Percentiles rank a stretch among this genome's conserved stretches.
Evolutionary conservation across 2,113 vertebrate genomes (phyloP).

Genomic region (Platysternon megacephalum): DNA sequence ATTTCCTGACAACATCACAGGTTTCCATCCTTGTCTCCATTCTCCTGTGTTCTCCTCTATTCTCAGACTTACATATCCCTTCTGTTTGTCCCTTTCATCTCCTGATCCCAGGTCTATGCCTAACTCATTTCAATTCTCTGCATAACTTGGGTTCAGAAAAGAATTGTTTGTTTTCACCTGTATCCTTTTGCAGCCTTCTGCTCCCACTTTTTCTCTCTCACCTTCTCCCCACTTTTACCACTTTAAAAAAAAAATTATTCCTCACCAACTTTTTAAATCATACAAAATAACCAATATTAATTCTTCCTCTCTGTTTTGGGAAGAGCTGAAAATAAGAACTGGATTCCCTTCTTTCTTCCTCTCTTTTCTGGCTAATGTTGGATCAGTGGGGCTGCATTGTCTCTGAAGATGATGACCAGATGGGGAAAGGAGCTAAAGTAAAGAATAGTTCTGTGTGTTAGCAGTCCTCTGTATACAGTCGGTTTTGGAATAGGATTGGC

Average conservation of each 20-base stretch:
- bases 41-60: constrained; percentile 60
- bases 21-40: constrained; percentile 48
- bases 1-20: constrained; percentile 75
- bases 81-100: constrained; percentile 69
- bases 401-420: neutral
- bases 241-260: neutral
- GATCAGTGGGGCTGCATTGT: neutral
- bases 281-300: constrained; percentile 25
- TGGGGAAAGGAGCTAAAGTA: fast-evolving
- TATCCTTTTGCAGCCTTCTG: constrained; percentile 33
- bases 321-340: neutral
- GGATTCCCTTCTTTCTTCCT: neutral
- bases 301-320: neutral
- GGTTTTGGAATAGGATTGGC: fast-evolving
- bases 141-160: constrained; percentile 64
- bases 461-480: neutral
- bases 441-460: neutral
- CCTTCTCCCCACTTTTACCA: neutral
- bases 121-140: constrained; percentile 64
- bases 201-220: constrained; percentile 48
- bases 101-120: constrained; percentile 8
- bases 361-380: neutral
- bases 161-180: constrained; percentile 34
- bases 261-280: neutral
- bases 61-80: constrained; percentile 50